Evolutionary conservation across 2,888 invertebrate genomes (phyloP).

Genomic region (Coleophora flavipennella): DNA sequence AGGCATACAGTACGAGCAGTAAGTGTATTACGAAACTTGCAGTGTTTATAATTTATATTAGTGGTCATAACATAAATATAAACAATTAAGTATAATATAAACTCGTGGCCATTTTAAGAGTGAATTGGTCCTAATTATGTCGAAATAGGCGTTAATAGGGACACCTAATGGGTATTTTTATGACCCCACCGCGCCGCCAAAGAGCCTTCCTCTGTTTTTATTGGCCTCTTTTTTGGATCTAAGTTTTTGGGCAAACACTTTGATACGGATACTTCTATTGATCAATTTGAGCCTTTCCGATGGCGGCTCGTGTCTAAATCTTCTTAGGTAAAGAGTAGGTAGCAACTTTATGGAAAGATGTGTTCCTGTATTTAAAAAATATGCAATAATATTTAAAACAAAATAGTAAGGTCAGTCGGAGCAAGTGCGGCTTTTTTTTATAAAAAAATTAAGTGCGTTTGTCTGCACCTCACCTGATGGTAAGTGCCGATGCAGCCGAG

Average conservation of each 20-base stretch:
- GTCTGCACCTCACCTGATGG: too few species aligned
- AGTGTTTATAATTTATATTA: conserved; percentile 23
- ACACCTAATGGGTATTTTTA: conserved; percentile 64
- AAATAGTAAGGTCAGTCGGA: too few species aligned
- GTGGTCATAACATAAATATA: conserved; percentile 32
- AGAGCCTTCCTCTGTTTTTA: conserved; percentile 61
- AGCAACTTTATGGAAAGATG: background rate
- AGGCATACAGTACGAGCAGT: too few species aligned
- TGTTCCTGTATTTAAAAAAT: too few species aligned
- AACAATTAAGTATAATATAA: conserved; percentile 59
- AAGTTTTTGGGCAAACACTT: conserved; percentile 63
- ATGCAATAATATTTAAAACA: too few species aligned
- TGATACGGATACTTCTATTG: conserved; percentile 23
- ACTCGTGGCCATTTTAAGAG: conserved; percentile 39
- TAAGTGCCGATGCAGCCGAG: too few species aligned
- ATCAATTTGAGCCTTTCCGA: conserved; percentile 38
- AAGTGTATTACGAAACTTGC: too few species aligned
- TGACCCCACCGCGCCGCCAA: conserved; percentile 52
- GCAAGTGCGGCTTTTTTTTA: too few species aligned
- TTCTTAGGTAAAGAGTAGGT: background rate
- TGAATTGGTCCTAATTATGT: conserved; percentile 68
- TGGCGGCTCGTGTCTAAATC: background rate
- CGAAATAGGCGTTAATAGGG: conserved; percentile 71
- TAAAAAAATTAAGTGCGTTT: too few species aligned
- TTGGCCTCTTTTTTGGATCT: conserved; percentile 56